These are phyloP conservation scores for Pomatostomus ruficeps DNA, from an alignment of 2,113 vertebrate genomes.

Conservation along the genomic window DNA sequence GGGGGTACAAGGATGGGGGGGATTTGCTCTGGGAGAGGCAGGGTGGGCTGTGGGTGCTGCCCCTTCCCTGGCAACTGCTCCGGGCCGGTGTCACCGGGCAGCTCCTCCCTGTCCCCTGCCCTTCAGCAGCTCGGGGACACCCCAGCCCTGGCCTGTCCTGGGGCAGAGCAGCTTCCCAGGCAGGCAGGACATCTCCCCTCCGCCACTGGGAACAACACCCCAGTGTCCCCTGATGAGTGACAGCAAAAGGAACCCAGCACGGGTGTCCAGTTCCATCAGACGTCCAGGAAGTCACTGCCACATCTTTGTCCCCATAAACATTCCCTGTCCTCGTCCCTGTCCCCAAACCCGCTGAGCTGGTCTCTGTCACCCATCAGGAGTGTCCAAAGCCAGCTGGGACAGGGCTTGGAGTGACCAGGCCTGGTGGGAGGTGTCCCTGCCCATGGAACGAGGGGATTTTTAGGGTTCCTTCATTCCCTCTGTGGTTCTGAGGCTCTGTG, in stretches of 20 bases:
- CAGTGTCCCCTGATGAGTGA: neutral
- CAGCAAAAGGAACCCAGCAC: rapidly evolving
- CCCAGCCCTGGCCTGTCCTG: neutral
- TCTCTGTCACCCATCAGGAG: neutral
- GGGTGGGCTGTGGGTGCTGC: neutral
- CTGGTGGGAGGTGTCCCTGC: neutral
- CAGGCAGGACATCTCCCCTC: neutral
- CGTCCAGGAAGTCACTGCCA: no score
- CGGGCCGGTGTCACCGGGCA: neutral
- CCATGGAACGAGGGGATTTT: neutral
- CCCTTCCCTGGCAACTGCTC: neutral
- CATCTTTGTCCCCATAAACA: neutral
- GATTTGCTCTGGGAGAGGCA: neutral
- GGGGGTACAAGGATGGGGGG: neutral
- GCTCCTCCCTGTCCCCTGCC: neutral
- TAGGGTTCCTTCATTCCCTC: no score
- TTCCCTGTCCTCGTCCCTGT: neutral
- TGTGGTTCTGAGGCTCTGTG: rapidly evolving
- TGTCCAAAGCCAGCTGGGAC: neutral
- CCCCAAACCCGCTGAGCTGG: neutral
- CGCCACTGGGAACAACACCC: neutral
- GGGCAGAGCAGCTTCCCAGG: neutral
- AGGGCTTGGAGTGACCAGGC: rapidly evolving
- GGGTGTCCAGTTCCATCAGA: rapidly evolving
- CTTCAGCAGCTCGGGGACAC: neutral